Evolutionary conservation across 1,140 invertebrate species (phyloP).

Genomic region (Sitodiplosis mosellana): DNA sequence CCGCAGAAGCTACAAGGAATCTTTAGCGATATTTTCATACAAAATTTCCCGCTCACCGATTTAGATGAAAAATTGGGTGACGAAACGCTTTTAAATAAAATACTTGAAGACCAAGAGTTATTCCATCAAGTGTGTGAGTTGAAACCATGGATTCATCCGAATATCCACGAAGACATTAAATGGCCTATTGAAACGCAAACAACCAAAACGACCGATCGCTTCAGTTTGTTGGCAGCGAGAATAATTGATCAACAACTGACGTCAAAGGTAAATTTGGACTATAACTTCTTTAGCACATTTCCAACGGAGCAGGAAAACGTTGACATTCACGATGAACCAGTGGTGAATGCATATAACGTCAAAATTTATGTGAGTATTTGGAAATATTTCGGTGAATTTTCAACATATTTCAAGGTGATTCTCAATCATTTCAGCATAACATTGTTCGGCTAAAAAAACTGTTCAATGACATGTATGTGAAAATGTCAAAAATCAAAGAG

Average conservation of each 20-base stretch:
- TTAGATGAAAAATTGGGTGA: conserved; percentile 22
- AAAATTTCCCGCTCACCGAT: background rate
- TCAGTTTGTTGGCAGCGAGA: too few species aligned
- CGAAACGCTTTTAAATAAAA: conserved; percentile 16
- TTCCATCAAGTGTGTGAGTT: background rate
- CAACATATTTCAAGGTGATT: too few species aligned
- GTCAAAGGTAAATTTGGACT: too few species aligned
- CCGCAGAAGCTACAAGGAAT: background rate
- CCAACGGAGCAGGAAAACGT: too few species aligned
- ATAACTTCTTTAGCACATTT: too few species aligned
- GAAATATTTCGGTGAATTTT: too few species aligned
- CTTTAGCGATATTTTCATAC: background rate
- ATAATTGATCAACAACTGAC: too few species aligned
- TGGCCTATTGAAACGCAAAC: too few species aligned
- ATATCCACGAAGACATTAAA: background rate
- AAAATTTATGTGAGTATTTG: too few species aligned
- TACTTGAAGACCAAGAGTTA: conserved; percentile 15
- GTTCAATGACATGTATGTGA: conserved; percentile 25
- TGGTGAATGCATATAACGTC: too few species aligned
- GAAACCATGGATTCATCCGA: background rate
- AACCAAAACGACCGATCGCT: too few species aligned
- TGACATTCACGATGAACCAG: too few species aligned
- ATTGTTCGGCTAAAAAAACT: conserved; percentile 11
- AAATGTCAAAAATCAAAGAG: conserved; percentile 20
- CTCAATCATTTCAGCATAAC: conserved; percentile 10